Evolutionary conservation across 2,888 invertebrate genomes (phyloP).

Genomic region (Teinopalpus imperialis): DNA sequence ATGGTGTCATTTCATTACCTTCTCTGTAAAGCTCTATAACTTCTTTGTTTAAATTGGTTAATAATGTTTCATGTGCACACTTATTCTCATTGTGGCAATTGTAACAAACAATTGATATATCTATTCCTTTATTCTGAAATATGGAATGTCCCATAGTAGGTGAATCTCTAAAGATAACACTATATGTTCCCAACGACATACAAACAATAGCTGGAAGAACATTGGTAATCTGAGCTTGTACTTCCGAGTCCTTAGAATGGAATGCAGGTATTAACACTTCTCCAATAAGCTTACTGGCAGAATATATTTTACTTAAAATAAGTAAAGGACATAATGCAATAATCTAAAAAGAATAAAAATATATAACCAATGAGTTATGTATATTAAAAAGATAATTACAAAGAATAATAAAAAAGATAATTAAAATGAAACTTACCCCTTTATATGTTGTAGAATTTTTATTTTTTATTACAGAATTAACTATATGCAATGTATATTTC

Average conservation of each 20-base stretch:
- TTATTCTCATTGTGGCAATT: slow-evolving; percentile 51
- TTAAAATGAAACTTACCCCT: slow-evolving; percentile 47
- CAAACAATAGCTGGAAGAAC: slow-evolving; percentile 57
- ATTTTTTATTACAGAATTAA: slow-evolving; percentile 42
- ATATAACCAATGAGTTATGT: too few species aligned
- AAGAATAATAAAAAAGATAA: too few species aligned
- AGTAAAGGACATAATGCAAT: slow-evolving; percentile 56
- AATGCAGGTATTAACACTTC: slow-evolving; percentile 68
- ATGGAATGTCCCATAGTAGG: slow-evolving; percentile 47
- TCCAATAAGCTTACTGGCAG: slow-evolving; percentile 63
- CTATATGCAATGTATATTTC: slow-evolving; percentile 39
- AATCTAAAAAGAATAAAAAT: slow-evolving; percentile 63
- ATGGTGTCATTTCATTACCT: slow-evolving; percentile 38
- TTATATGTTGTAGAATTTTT: slow-evolving; percentile 39
- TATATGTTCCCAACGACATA: slow-evolving; percentile 54
- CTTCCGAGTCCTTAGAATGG: slow-evolving; percentile 48
- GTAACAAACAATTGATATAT: slow-evolving; percentile 51
- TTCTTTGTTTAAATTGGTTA: slow-evolving; percentile 33
- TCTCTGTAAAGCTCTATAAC: slow-evolving; percentile 43
- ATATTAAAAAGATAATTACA: too few species aligned
- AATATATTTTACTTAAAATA: slow-evolving; percentile 51
- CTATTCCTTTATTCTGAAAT: slow-evolving; percentile 43
- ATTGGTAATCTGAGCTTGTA: slow-evolving; percentile 50
- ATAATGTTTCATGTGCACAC: slow-evolving; percentile 31
- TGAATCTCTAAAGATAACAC: slow-evolving; percentile 37